phyloP scores from a whole-genome alignment of 2,888 invertebrate genomes.

The Allygus modestus region DNA sequence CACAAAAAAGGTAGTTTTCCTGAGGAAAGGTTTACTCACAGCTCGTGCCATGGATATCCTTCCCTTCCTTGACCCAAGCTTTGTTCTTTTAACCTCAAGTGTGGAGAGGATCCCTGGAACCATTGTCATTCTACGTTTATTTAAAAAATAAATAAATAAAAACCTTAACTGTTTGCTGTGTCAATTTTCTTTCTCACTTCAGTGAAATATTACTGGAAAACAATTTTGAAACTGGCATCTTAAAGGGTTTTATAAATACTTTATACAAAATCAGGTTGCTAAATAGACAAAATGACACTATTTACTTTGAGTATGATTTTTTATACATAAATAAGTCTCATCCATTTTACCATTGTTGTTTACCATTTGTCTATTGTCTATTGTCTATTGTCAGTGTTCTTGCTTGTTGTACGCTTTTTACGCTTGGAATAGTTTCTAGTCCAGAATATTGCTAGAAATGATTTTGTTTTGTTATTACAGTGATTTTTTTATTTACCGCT shows the following conservation, averaged over 20 bases:
- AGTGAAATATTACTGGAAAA: not conserved
- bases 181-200: not conserved
- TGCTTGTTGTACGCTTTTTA: slow-evolving; percentile 23
- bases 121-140: not conserved
- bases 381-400: not conserved
- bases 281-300: too few species aligned
- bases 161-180: not conserved
- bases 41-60: not conserved
- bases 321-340: too few species aligned
- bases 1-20: not conserved
- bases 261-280: not conserved
- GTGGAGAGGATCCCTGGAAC: not conserved
- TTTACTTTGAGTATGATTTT: too few species aligned
- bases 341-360: too few species aligned
- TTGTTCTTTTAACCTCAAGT: not conserved
- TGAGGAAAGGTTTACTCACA: not conserved
- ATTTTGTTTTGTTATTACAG: slow-evolving; percentile 12
- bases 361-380: not conserved
- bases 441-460: not conserved
- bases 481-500: not conserved
- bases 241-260: not conserved
- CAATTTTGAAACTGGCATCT: not conserved
- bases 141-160: not conserved
- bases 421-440: slow-evolving; percentile 6
- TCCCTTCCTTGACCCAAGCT: not conserved